These are phyloP conservation scores for Emydoidea blandingii DNA, from an alignment of 2,797 vertebrate species.

Conservation along the genomic window DNA sequence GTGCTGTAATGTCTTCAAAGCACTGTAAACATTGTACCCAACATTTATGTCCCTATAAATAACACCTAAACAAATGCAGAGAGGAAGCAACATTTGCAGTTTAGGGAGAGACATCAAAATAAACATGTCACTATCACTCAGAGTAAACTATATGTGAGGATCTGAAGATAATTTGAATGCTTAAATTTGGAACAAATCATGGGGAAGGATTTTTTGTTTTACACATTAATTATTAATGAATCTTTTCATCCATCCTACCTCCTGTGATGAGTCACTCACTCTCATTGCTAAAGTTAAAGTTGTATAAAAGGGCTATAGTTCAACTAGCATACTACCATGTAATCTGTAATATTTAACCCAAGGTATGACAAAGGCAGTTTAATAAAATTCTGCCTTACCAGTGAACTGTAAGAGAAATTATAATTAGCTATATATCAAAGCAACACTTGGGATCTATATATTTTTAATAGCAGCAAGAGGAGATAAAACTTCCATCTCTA, in stretches of 20 bases:
- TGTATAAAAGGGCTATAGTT: constrained; percentile 56
- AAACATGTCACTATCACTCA: constrained; percentile 29
- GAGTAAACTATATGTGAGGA: constrained; percentile 35
- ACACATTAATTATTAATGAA: constrained; percentile 78
- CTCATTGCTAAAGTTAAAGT: constrained; percentile 69
- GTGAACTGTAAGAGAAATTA: neutral
- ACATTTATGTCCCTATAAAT: constrained; percentile 50
- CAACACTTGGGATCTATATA: constrained; percentile 9
- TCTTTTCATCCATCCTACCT: constrained; percentile 62
- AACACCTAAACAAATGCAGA: constrained; percentile 32
- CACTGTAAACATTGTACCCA: neutral
- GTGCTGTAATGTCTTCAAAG: constrained; percentile 37
- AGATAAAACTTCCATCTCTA: neutral
- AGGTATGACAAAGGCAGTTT: neutral
- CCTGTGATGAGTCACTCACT: constrained; percentile 75
- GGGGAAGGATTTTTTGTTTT: constrained; percentile 61
- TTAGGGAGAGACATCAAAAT: constrained; percentile 53
- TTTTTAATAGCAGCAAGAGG: constrained; percentile 24
- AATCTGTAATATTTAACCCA: constrained; percentile 56
- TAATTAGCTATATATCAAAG: neutral
- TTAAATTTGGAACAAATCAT: constrained; percentile 22
- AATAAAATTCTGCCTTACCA: neutral
- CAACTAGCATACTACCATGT: constrained; percentile 9
- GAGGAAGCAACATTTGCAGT: constrained; percentile 47
- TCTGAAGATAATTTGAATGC: constrained; percentile 41